Evolutionary conservation across 2,888 invertebrate genomes (phyloP).

Genomic region (Sicus ferrugineus): DNA sequence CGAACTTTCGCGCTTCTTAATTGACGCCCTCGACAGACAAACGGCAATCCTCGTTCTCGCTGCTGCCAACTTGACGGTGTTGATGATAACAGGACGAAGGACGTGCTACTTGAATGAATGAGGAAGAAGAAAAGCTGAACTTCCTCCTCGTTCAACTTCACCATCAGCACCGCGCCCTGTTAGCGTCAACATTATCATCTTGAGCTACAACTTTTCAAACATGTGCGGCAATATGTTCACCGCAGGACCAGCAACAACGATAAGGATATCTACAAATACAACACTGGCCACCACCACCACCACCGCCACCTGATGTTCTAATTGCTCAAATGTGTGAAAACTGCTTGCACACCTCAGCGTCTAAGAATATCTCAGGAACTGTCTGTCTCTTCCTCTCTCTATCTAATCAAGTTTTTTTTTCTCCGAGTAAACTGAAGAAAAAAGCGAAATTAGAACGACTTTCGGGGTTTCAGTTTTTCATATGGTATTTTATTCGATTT

Average conservation of each 20-base stretch:
- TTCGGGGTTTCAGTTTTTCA: no score
- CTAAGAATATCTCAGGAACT: no score
- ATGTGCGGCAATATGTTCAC: not conserved
- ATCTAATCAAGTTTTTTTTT: not conserved
- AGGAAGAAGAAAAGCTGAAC: no score
- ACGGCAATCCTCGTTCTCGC: conserved; percentile 11
- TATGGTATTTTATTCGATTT: no score
- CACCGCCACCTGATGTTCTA: not conserved
- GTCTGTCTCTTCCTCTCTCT: not conserved
- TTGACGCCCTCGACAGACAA: conserved; percentile 11
- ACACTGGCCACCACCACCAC: no score
- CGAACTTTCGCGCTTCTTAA: not conserved
- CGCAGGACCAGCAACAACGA: not conserved
- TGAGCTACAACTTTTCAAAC: not conserved
- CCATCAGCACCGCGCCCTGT: no score
- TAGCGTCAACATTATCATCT: no score
- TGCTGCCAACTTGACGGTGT: conserved; percentile 16
- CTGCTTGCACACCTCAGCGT: conserved; percentile 15
- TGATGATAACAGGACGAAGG: not conserved
- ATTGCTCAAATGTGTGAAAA: conserved; percentile 32
- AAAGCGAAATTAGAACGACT: no score
- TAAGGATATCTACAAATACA: not conserved
- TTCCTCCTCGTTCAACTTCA: no score
- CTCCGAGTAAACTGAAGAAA: not conserved
- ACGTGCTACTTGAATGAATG: no score